phyloP scores from a whole-genome alignment of 1,140 invertebrate genomes.

The Ips typographus region DNA sequence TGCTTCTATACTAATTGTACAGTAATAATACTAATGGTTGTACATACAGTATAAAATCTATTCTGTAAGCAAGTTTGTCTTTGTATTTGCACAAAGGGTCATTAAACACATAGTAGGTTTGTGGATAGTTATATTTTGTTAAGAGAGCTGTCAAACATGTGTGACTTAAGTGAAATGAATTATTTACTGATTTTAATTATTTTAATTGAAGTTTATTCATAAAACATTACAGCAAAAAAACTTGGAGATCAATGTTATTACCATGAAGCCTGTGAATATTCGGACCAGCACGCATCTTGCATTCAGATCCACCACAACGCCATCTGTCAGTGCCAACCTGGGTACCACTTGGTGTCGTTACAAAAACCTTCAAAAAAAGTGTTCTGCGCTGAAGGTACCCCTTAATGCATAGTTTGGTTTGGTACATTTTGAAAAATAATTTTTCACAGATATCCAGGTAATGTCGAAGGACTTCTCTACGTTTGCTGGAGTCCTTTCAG shows the following conservation, averaged over 20 bases:
- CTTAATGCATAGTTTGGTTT: not conserved
- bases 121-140: not conserved
- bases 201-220: not conserved
- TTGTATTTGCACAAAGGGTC: too few relatives aligned
- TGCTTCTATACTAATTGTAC: too few relatives aligned
- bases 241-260: slow-evolving; percentile 85
- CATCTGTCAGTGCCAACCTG: slow-evolving; percentile 76
- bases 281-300: slow-evolving; percentile 76
- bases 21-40: too few relatives aligned
- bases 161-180: too few relatives aligned
- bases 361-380: slow-evolving; percentile 70
- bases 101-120: too few relatives aligned
- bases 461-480: slow-evolving; percentile 81
- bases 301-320: slow-evolving; percentile 82
- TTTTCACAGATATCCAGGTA: slow-evolving; percentile 70
- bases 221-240: slow-evolving; percentile 65
- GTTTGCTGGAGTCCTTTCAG: slow-evolving; percentile 75
- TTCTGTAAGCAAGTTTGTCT: too few relatives aligned
- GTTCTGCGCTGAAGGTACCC: slow-evolving; percentile 78
- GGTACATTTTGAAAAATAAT: slow-evolving; percentile 3
- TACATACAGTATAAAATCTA: too few relatives aligned
- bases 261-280: slow-evolving; percentile 71
- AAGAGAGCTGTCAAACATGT: too few relatives aligned
- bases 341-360: slow-evolving; percentile 74
- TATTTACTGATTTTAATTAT: not conserved